Evolutionary conservation across 2,113 vertebrate genomes (phyloP).

Genomic region (Lipotes vexillifer): DNA sequence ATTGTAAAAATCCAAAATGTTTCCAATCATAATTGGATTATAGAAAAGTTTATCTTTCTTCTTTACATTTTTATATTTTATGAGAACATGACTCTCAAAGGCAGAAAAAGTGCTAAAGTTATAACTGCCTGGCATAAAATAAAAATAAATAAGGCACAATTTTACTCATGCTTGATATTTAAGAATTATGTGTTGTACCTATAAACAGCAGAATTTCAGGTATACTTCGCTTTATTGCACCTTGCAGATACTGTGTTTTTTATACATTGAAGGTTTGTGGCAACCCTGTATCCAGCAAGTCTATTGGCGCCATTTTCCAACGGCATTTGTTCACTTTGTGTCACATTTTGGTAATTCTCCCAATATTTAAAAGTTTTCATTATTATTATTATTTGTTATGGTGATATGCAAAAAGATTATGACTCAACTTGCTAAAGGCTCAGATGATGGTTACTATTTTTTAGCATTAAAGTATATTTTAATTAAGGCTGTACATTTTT

Average conservation of each 20-base stretch:
- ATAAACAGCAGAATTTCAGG: neutral
- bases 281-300: neutral
- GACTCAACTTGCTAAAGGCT: neutral
- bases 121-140: neutral
- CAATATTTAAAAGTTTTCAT: neutral
- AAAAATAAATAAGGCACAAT: neutral
- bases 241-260: neutral
- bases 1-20: neutral
- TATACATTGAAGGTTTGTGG: neutral
- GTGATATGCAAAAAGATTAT: neutral
- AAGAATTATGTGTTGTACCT: neutral
- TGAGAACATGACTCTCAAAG: neutral
- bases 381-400: neutral
- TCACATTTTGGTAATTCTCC: neutral
- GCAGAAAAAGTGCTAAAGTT: neutral
- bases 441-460: neutral
- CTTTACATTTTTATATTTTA: neutral
- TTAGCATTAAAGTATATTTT: neutral
- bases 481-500: neutral
- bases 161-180: neutral
- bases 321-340: rapidly evolving
- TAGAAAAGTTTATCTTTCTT: neutral
- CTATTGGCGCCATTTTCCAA: neutral
- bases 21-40: neutral
- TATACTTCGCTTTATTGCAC: neutral